Percentiles rank a stretch among this genome's conserved stretches.
Evolutionary conservation across 2,888 invertebrate species (phyloP).

Genomic region (Agonopterix alstromeriana): DNA sequence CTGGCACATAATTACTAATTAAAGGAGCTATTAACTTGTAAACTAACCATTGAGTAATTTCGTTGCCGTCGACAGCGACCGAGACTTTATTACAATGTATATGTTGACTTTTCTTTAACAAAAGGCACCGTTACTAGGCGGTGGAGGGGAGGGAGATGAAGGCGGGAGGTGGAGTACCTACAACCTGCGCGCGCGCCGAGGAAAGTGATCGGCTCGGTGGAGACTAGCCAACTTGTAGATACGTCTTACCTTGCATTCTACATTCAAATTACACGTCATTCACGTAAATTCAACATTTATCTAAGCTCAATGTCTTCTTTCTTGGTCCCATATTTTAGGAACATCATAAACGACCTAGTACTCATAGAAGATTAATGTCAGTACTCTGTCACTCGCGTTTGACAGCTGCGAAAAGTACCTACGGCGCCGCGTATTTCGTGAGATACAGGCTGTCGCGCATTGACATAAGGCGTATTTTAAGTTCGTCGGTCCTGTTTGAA

Average conservation of each 20-base stretch:
- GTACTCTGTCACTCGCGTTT: neutral
- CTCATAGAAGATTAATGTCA: neutral
- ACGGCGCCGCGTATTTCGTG: no score
- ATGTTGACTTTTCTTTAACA: conserved; percentile 39
- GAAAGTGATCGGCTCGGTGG: conserved; percentile 31
- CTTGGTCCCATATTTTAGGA: no score
- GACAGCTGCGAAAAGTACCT: neutral
- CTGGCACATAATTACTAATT: conserved; percentile 14
- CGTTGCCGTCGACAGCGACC: conserved; percentile 13
- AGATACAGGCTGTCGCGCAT: no score
- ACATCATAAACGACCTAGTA: no score
- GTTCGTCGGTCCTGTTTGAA: no score
- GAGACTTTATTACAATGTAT: conserved; percentile 13
- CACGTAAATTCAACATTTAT: no score
- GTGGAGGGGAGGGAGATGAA: conserved; percentile 6
- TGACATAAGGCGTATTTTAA: no score
- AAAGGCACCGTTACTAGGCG: conserved; percentile 41
- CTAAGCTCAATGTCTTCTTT: no score
- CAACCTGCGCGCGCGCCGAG: conserved; percentile 36
- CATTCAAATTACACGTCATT: neutral
- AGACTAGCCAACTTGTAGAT: conserved; percentile 31
- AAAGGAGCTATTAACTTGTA: conserved; percentile 12
- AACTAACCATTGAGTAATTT: conserved; percentile 11
- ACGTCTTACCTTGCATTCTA: conserved; percentile 12
- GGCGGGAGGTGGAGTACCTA: conserved; percentile 13